Evolutionary conservation across 2,888 invertebrate species (phyloP), one percentile per base, ranked within the genome.

Genomic region (Pseudococcus jackbeardsleyi): DNA sequence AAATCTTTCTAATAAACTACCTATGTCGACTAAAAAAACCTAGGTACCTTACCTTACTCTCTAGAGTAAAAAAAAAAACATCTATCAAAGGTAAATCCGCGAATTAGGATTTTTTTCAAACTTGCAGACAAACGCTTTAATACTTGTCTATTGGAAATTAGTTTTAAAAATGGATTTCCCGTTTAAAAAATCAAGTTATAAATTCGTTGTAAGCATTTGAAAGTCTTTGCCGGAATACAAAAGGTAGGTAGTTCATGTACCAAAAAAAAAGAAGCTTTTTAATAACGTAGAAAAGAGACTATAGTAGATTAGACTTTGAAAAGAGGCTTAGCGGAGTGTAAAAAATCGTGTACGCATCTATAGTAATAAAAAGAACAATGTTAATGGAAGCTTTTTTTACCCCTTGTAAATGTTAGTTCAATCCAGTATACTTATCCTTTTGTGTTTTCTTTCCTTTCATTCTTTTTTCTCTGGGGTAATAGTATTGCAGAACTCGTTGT

Each of bases 401-500:
- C 79, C 19, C 79, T 79, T 79, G 79, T 79, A 79, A 79, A 79
- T 79, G 79, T 79, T 79, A 79, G 79, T 79, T 79, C 79, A 79
- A 79, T 79, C 22, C 42, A 42, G 79, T 79, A n/a, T 33, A 33
- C 26, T 33, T 79, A n/a, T 22, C 42, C 19, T 79, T 79, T 26
- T 72, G 33, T 72, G 26, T 72, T 72, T 33, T 33, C 26, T 64
- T 72, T 72, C 26, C 11, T 72, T 72, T 33, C 12, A 33, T 11
- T 6, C 12, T 26, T 33, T 72, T 33, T 72, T 72, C 26, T 33
- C n/a, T 0, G 68, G 68, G 26, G 82, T 82, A 82, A 82, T 79
- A 48, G 19, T 46, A 42, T 82, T 42, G 82, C 22, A 39, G 33
- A 72, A 72, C 68, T 15, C 68, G 33, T 72, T 72, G 33, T 72